Conservation (phyloP, 2,113 vertebrate species). For the Octodon degus region DNA sequence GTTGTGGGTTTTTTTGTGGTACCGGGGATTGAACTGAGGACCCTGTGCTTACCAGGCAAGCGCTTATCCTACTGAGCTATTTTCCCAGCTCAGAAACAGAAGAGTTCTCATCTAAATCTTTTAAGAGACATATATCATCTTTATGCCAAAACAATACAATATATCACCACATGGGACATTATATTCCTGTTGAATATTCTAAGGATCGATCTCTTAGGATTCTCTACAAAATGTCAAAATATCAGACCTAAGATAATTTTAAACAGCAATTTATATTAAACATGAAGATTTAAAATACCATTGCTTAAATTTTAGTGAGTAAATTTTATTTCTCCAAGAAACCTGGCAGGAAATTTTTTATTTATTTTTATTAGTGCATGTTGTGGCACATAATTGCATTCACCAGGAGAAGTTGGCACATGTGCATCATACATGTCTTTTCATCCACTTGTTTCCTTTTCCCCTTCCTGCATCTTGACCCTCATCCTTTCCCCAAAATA, state of each 20-base stretch:
- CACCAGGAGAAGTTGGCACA: not conserved
- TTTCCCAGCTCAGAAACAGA: not conserved
- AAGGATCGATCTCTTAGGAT: not conserved
- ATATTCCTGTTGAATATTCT: not conserved
- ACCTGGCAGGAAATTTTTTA: not conserved
- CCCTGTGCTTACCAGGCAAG: too few species aligned
- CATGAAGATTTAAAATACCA: not conserved
- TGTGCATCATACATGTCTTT: not conserved
- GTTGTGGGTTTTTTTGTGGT: too few species aligned
- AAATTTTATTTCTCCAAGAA: not conserved
- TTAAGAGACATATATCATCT: not conserved
- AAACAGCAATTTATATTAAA: not conserved
- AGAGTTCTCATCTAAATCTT: not conserved
- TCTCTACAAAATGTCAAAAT: not conserved
- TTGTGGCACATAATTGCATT: not conserved
- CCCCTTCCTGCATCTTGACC: not conserved
- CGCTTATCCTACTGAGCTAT: too few species aligned
- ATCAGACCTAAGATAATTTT: not conserved
- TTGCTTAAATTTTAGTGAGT: not conserved
- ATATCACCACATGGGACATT: not conserved
- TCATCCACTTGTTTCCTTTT: not conserved
- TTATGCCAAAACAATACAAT: not conserved
- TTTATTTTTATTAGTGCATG: not conserved
- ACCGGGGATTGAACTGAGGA: too few species aligned
- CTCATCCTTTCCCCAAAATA: not conserved